phyloP scores from a whole-genome alignment of 2,113 vertebrate species.

The Petromus typicus region DNA sequence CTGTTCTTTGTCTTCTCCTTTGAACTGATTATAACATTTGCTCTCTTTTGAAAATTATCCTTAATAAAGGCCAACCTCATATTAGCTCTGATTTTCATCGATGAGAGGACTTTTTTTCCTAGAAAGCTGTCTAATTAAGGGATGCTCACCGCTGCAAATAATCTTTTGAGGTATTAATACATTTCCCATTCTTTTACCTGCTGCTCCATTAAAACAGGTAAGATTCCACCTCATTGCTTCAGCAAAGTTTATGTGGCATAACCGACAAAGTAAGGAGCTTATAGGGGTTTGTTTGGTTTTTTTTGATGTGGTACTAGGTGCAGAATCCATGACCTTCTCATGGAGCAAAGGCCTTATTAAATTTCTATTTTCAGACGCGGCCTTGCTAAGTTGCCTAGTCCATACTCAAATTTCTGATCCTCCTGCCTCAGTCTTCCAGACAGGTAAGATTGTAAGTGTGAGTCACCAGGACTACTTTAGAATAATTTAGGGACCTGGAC shows the following conservation, averaged over 20 bases:
- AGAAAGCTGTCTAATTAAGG: conserved; percentile 15
- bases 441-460: neutral
- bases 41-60: too few species aligned
- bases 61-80: neutral
- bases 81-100: neutral
- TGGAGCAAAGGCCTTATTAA: neutral
- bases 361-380: neutral
- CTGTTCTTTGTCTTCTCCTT: conserved; percentile 28
- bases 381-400: neutral
- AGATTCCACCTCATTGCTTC: neutral
- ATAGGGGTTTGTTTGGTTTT: neutral
- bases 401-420: neutral
- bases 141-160: neutral
- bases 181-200: neutral
- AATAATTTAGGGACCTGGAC: neutral
- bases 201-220: neutral
- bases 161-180: neutral
- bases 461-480: neutral
- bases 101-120: neutral
- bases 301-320: neutral
- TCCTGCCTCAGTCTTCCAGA: neutral
- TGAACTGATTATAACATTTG: neutral
- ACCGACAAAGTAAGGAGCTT: neutral
- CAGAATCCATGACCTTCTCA: neutral
- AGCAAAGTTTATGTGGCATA: neutral